Percentiles rank a stretch among this genome's conserved stretches.
Evolutionary conservation across 1,140 invertebrate species (phyloP).

Genomic region (Lordiphosa collinella): DNA sequence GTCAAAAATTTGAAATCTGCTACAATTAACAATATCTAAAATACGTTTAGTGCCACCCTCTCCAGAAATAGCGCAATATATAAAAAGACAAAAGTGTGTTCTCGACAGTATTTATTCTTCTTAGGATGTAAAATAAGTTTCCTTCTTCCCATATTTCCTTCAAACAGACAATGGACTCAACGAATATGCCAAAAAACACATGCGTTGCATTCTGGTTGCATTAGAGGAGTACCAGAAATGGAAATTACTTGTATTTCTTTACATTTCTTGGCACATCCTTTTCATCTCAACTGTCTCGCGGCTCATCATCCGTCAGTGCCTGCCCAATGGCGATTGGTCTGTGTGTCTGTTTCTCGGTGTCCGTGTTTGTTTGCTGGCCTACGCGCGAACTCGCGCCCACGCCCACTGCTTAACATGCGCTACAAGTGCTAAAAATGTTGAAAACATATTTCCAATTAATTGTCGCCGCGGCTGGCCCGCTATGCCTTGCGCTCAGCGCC

Average conservation of each 20-base stretch:
- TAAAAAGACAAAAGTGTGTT: no score
- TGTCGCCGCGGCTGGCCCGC: slow-evolving; percentile 58
- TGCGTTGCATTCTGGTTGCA: no score
- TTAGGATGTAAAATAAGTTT: no score
- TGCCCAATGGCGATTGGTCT: slow-evolving; percentile 21
- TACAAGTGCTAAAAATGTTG: slow-evolving; percentile 76
- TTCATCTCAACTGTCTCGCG: neutral
- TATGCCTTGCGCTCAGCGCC: slow-evolving; percentile 4
- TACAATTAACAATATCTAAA: slow-evolving; percentile 35
- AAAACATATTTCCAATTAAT: slow-evolving; percentile 79
- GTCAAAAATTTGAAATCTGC: slow-evolving; percentile 45
- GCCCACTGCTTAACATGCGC: slow-evolving; percentile 65
- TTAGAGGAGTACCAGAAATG: slow-evolving; percentile 30
- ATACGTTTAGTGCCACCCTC: no score
- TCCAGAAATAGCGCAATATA: neutral
- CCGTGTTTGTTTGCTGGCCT: slow-evolving; percentile 17
- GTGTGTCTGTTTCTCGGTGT: slow-evolving; percentile 1
- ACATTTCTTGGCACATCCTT: neutral
- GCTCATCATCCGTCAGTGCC: slow-evolving; percentile 17
- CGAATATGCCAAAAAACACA: neutral
- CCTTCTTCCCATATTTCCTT: no score
- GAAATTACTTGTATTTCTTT: slow-evolving; percentile 35
- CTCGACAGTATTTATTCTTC: no score
- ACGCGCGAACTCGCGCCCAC: slow-evolving; percentile 26
- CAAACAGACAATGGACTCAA: neutral